phyloP scores from a whole-genome alignment of 2,888 invertebrate species.

The Drosophila algonquin region DNA sequence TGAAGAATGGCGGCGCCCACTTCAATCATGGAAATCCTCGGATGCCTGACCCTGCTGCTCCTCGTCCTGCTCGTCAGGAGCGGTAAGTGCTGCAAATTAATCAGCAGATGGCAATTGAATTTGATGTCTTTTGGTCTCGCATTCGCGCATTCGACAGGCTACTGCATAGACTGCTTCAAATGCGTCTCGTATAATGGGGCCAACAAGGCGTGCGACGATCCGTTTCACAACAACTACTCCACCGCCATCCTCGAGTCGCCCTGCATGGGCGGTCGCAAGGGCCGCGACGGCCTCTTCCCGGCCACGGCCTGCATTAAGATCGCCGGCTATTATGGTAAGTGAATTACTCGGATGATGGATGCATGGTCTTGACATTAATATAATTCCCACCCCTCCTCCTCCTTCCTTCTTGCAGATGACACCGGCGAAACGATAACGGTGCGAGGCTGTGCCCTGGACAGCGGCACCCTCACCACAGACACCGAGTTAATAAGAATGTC shows the following conservation, averaged over 20 bases:
- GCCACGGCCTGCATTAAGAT: slow-evolving; percentile 99
- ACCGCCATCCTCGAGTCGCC: slow-evolving; percentile 93
- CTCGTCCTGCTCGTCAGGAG: slow-evolving; percentile 60
- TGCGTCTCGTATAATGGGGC: slow-evolving; percentile 96
- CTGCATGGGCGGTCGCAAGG: slow-evolving; percentile 97
- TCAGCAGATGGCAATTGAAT: not conserved
- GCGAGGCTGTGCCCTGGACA: slow-evolving; percentile 97
- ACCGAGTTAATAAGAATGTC: slow-evolving; percentile 98
- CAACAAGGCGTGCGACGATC: slow-evolving; percentile 95
- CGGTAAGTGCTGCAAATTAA: slow-evolving; percentile 48
- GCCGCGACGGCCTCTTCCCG: slow-evolving; percentile 96
- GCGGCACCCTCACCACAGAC: slow-evolving; percentile 97
- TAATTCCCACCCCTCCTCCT: not conserved
- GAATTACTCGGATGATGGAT: not conserved
- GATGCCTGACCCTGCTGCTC: slow-evolving; percentile 61
- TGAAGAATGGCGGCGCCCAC: slow-evolving; percentile 50
- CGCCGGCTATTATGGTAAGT: slow-evolving; percentile 93
- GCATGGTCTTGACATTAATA: not conserved
- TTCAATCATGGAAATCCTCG: slow-evolving; percentile 61
- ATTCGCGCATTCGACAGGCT: slow-evolving; percentile 81
- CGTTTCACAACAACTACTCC: slow-evolving; percentile 96
- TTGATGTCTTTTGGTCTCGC: not conserved
- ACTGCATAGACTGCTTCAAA: slow-evolving; percentile 97
- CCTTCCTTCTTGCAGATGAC: slow-evolving; percentile 86
- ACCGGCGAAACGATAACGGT: slow-evolving; percentile 92